Base-by-base conservation (phyloP, 2,888 invertebrate species). In the Trachelus tabidus region DNA sequence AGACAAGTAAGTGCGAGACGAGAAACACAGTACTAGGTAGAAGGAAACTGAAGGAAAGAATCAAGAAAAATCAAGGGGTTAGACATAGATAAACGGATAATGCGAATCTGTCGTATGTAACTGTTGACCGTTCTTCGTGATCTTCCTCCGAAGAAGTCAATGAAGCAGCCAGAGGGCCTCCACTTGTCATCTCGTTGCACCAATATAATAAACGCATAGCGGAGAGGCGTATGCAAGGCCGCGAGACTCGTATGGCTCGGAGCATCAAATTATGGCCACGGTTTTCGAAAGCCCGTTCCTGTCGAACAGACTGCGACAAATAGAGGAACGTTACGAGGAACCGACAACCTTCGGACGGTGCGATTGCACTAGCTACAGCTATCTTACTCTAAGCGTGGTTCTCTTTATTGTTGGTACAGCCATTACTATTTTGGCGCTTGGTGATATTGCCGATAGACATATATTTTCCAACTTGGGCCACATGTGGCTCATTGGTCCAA, bases 401-500 rank as follows among this genome's bases (percentile, higher is more conserved):
- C 91, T 94, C 80, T 94, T 94, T 91, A 93, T 94, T 69, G 93
- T 94, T 76, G 94, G 94, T 73, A 94, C 94, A 76, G 93, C 94
- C 79, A 94, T 95, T 83, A 94, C 94, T 81, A 94, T 94, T 77
- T 90, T 94, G 79, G 94, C 94, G 74, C 92, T 94, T 83, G 94
- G 94, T 81, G 94, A 94, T 87, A 89, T 88, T 68, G 92, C 93
- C 78, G 93, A 94, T 90, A 94, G 94, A 76, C 93, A 94, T 85
- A 93, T 94, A 85, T 93, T 94, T 84, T 93, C 91, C 84, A 93
- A 94, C 91, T 92, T 95, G 84, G 94, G 94, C 81, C 94, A 94
- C 92, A 94, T 94, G 94, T 94, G 94, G 94, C 92, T 94, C 30
- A 94, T 94, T 79, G 94, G 94, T 79, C 94, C 94, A 76, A 94